Conservation (phyloP, 2,888 invertebrate species). For the Antheraea assamensis region DNA sequence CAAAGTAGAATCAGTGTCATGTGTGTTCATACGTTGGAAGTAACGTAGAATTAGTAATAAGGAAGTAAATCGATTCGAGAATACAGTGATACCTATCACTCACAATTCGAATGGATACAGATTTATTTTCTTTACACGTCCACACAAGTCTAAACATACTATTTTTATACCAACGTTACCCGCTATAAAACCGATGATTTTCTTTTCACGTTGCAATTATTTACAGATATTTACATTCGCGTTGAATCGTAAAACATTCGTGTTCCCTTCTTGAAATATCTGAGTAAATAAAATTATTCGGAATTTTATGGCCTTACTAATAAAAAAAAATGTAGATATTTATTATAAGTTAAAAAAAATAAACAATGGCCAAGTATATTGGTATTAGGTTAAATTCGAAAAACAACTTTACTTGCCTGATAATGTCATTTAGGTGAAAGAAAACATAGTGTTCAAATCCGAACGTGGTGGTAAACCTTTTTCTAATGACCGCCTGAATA, state of each 20-base stretch:
- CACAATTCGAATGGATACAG: slow-evolving; percentile 14
- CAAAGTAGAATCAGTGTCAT: no score
- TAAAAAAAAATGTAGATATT: neutral
- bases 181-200: slow-evolving; percentile 24
- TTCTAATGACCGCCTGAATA: no score
- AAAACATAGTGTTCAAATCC: no score
- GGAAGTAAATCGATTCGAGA: neutral
- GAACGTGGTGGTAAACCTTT: no score
- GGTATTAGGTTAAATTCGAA: no score
- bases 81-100: neutral
- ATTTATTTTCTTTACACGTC: slow-evolving; percentile 24
- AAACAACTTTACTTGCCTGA: no score
- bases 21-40: no score
- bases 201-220: slow-evolving; percentile 16
- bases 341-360: no score
- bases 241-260: slow-evolving; percentile 14
- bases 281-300: neutral
- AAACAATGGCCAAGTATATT: no score
- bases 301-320: no score
- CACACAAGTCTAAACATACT: slow-evolving; percentile 19
- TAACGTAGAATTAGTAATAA: neutral
- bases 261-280: slow-evolving; percentile 7
- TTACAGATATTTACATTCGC: slow-evolving; percentile 17
- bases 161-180: slow-evolving; percentile 25
- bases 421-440: no score